Base-by-base conservation (phyloP, 2,113 vertebrate genomes). In the Prunella fulvescens region DNA sequence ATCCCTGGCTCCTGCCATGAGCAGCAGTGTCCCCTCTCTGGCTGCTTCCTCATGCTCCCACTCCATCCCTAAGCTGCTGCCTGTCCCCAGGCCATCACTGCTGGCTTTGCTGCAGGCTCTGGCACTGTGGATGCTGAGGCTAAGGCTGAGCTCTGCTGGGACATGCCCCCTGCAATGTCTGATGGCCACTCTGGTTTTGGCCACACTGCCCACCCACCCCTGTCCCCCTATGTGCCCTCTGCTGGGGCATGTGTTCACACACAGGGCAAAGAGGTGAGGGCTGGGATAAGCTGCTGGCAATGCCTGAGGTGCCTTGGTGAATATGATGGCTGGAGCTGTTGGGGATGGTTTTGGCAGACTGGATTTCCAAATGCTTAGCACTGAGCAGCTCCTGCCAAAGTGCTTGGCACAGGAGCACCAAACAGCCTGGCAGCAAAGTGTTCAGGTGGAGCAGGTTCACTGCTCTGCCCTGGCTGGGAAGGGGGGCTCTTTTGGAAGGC, bases 211-310 rank as follows among this genome's bases (percentile, higher is more conserved):
- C 24, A 14, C 40, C 50, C 4, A 2, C 17, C 33, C n/a, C n/a
- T 9, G 13, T 26, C 23, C 45, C 37, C 31, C 22, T 0, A 0
- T 0, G 7, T 29, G 35, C 37, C 58, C 60, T 26, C 22, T 65
- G 50, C 12, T 12, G 22, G 3, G 37, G 23, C 25, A 17, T 1
- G 20, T 12, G 25, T 71, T 93, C 42, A 13, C 37, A 6, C 1
- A 3, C 9, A 2, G n/a, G 51, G 66, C 9, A 7, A 48, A 56
- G 64, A 16, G 26, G 26, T 47, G 76, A 86, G 67, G 8, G 28
- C 2, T 65, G 45, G 50, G 61, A 53, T 19, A 35, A 67, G 29
- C 40, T 48, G 26, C 23, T 92, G 53, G 29, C 25, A 4, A 1
- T 67, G 58, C 58, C 51, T 9, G 6, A 74, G 89, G 37, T 79